phyloP scores from a whole-genome alignment of 2,888 invertebrate species.

The Euzetes globulus region DNA sequence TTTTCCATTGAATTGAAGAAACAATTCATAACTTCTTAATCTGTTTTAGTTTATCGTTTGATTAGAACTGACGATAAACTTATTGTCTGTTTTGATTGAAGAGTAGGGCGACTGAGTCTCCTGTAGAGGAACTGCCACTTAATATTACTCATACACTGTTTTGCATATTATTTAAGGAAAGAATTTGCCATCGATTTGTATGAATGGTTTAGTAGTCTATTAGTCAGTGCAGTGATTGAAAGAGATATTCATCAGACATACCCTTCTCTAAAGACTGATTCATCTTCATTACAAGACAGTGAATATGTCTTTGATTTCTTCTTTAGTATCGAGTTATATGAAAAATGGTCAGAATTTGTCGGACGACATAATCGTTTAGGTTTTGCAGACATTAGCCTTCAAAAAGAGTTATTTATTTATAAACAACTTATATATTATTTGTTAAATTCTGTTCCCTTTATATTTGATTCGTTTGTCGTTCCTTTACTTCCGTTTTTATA shows the following conservation, averaged over 20 bases:
- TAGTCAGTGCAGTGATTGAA: background rate
- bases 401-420: background rate
- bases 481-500: background rate
- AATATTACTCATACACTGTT: too few species aligned
- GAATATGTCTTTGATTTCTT: background rate
- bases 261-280: background rate
- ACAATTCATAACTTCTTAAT: background rate
- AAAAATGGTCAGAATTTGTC: background rate
- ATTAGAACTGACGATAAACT: background rate
- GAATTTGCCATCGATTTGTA: background rate
- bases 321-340: background rate
- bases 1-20: background rate
- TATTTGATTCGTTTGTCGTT: background rate
- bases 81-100: background rate
- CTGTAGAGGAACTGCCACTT: too few species aligned
- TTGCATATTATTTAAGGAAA: background rate
- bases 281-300: conserved; percentile 11
- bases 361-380: background rate
- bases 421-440: background rate
- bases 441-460: background rate
- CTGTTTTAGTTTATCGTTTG: background rate
- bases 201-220: background rate
- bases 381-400: background rate
- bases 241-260: conserved; percentile 1
- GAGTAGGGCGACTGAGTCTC: background rate